A percentile compares a stretch with the other conserved stretches of the same genome.
These are phyloP conservation scores for Emberiza fucata DNA, from an alignment of 2,113 vertebrate species.

Conservation along the genomic window DNA sequence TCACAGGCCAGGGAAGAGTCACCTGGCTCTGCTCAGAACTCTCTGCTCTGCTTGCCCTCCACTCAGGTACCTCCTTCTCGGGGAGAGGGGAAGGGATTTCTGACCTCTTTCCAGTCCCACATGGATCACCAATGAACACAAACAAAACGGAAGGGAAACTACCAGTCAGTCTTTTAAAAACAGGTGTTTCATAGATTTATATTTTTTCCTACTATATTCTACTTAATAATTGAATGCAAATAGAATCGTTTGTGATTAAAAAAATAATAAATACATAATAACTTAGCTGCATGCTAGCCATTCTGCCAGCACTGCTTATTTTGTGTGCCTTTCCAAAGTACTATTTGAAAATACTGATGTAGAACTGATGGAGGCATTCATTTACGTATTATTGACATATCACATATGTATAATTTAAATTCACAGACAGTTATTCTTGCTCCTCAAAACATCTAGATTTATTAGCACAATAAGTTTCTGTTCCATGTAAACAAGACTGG, in stretches of 20 bases:
- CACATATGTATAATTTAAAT: slow-evolving; percentile 12
- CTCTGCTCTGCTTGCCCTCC: neutral
- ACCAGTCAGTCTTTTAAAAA: neutral
- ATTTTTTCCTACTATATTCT: neutral
- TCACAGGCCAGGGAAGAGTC: neutral
- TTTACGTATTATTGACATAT: neutral
- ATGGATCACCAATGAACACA: neutral
- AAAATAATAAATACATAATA: neutral
- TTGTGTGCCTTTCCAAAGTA: neutral
- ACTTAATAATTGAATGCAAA: neutral
- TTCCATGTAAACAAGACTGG: neutral
- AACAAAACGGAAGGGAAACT: neutral
- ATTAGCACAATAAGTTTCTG: neutral
- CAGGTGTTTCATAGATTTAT: neutral
- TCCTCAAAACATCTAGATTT: neutral
- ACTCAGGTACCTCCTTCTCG: neutral
- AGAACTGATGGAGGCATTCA: neutral
- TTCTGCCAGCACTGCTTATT: neutral
- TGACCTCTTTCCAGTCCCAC: neutral
- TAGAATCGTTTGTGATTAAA: neutral
- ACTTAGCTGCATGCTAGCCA: neutral
- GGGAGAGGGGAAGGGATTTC: neutral
- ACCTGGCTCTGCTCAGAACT: neutral
- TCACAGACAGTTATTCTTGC: neutral
- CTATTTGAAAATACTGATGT: neutral